These are phyloP conservation scores for Pempheris klunzingeri DNA, from an alignment of 2,797 vertebrate genomes.

Conservation along the genomic window DNA sequence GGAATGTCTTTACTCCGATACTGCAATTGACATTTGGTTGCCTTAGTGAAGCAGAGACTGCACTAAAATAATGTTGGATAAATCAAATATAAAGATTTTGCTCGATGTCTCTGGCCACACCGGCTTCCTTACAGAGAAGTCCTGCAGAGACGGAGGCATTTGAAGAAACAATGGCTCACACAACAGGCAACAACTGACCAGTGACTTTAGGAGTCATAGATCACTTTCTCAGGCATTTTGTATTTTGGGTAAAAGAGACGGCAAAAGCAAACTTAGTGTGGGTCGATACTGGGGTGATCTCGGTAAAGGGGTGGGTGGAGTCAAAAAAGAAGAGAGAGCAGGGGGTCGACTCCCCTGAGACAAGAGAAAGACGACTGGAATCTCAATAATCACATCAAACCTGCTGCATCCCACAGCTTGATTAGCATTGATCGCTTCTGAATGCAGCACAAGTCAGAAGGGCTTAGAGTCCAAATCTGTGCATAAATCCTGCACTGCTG, in stretches of 20 bases:
- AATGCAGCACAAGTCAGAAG: conserved; percentile 61
- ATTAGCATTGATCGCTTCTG: conserved; percentile 80
- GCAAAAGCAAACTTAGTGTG: conserved; percentile 32
- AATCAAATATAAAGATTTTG: neutral
- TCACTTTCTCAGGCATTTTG: conserved; percentile 69
- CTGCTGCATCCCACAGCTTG: conserved; percentile 69
- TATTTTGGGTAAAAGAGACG: conserved; percentile 31
- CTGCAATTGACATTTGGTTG: conserved; percentile 16
- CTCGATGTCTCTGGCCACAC: conserved; percentile 21
- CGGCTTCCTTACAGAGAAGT: conserved; percentile 1
- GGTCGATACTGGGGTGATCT: conserved; percentile 68
- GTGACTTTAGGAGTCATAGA: conserved; percentile 50
- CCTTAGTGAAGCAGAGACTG: neutral
- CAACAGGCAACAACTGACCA: conserved; percentile 31
- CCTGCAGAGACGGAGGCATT: neutral
- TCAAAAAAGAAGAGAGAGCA: too few relatives aligned
- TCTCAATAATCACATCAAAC: conserved; percentile 84
- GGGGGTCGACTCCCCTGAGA: conserved; percentile 61
- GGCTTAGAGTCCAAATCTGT: conserved; percentile 55
- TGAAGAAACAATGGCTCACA: neutral
- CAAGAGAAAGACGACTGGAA: conserved; percentile 50
- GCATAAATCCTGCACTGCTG: neutral
- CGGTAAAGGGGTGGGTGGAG: conserved; percentile 53
- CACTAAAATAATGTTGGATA: neutral
- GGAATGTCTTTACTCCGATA: conserved; percentile 12